Evolutionary conservation across 2,888 invertebrate genomes (phyloP).

Genomic region (Cephus pulcher): DNA sequence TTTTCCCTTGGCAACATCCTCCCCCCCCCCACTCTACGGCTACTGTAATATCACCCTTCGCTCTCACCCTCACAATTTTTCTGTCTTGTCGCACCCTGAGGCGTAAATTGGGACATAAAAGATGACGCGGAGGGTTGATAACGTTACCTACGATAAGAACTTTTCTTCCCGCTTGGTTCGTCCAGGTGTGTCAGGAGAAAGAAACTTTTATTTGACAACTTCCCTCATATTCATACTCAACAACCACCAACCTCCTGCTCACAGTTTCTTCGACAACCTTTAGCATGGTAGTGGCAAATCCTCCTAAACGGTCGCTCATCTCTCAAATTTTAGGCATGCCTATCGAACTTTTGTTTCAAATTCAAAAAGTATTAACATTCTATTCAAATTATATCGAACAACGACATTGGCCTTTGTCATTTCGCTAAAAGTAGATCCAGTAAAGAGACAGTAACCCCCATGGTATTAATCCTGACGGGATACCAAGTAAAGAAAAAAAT

Average conservation of each 20-base stretch:
- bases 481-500: background rate
- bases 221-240: conserved; percentile 23
- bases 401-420: background rate
- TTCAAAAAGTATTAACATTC: background rate
- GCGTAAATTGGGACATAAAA: conserved; percentile 52
- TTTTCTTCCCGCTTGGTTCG: background rate
- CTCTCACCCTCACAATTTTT: background rate
- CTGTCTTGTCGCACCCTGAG: conserved; percentile 6
- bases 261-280: background rate
- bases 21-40: background rate
- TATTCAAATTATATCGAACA: background rate
- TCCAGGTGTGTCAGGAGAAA: conserved; percentile 19
- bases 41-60: background rate
- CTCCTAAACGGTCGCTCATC: background rate
- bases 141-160: conserved; percentile 46
- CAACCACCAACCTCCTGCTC: background rate
- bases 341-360: background rate
- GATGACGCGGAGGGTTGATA: conserved; percentile 45
- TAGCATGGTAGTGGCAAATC: background rate
- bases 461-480: background rate
- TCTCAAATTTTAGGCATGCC: background rate
- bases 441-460: background rate
- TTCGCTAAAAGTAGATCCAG: background rate
- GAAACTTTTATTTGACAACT: conserved; percentile 27
- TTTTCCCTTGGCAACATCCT: background rate